Evolutionary conservation across 2,888 invertebrate species (phyloP), one percentile per base, ranked within the genome.

Genomic region (Hypena proboscidalis): DNA sequence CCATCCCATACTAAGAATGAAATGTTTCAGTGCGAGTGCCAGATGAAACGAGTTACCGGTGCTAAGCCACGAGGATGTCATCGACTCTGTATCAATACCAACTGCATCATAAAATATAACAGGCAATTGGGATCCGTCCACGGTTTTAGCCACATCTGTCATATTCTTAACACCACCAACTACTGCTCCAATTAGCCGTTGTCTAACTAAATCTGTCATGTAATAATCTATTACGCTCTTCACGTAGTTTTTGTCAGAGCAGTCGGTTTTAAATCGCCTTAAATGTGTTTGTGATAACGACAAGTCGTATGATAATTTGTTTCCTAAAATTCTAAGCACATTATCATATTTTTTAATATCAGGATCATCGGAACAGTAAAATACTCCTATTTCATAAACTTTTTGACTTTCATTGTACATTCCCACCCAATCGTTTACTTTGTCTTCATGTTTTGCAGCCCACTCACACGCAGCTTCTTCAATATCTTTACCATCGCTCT

Each of bases 21-120:
- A 31, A 31, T 17, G 36, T 0, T 1, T 21, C 6, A 54, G 20
- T 1, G 54, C 56, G 4, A 2, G 36, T 3, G 49, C 34, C 1
- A 43, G 1, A 13, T 55, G 58, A 21, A 17, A 58, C 39, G 32
- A 43, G 54, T 27, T 61, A 50, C 41, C 48, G 9, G 32, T 32
- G 21, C 15, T 42, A 1, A 10, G 32, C 48, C 55, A 54, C 54
- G 4, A n/a, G 9, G 25, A 13, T 14, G 27, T 27, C 25, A 3
- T 4, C 7, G 21, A 21, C 2, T 21, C 2, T n/a, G 5, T 26
- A 1, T 34, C 45, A 2, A 40, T 20, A 3, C 34, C 33, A 33
- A 40, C 44, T 46, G 34, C 46, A 38, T 57, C 63, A 39, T 56
- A 58, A 17, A 55, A 40, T 17, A 57, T 23, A 25, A 70, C 37